These are phyloP conservation scores for Cheilosia variabilis DNA, from an alignment of 2,888 invertebrate genomes.

Conservation along the genomic window DNA sequence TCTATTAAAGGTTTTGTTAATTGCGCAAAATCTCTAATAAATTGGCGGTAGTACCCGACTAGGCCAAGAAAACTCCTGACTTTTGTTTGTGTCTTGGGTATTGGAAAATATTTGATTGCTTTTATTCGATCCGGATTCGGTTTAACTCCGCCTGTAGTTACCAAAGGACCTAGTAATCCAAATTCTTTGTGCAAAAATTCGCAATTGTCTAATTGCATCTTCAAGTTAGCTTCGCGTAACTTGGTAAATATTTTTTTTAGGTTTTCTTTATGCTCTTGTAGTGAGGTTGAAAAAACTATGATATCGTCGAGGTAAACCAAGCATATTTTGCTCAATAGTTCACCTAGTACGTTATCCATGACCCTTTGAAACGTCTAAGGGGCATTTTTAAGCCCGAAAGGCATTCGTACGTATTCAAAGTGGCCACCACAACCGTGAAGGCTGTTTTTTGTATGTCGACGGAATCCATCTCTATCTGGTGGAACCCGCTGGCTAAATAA, in stretches of 20 bases:
- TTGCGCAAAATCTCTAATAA: neutral
- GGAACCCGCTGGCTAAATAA: neutral
- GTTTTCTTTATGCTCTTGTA: constrained; percentile 10
- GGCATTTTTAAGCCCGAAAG: constrained; percentile 24
- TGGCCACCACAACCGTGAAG: constrained; percentile 10
- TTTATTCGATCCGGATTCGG: neutral
- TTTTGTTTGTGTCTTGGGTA: neutral
- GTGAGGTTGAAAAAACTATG: constrained; percentile 31
- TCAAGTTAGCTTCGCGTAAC: constrained; percentile 7
- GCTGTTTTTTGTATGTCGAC: constrained; percentile 18
- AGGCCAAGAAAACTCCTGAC: neutral
- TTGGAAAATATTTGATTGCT: neutral
- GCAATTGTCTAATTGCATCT: neutral
- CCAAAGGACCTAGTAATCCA: constrained; percentile 1
- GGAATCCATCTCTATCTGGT: constrained; percentile 18
- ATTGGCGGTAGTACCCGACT: constrained; percentile 7
- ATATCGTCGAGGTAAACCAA: constrained; percentile 21
- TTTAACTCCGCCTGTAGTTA: neutral
- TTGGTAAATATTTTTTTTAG: constrained; percentile 8
- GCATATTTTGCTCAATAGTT: constrained; percentile 4
- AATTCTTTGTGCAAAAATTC: constrained; percentile 8
- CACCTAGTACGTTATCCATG: constrained; percentile 7
- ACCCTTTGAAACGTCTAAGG: constrained; percentile 25
- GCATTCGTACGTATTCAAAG: constrained; percentile 9
- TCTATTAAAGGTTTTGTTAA: neutral